phyloP scores from a whole-genome alignment of 2,797 vertebrate genomes.

The Philypnodon macrostomus region DNA sequence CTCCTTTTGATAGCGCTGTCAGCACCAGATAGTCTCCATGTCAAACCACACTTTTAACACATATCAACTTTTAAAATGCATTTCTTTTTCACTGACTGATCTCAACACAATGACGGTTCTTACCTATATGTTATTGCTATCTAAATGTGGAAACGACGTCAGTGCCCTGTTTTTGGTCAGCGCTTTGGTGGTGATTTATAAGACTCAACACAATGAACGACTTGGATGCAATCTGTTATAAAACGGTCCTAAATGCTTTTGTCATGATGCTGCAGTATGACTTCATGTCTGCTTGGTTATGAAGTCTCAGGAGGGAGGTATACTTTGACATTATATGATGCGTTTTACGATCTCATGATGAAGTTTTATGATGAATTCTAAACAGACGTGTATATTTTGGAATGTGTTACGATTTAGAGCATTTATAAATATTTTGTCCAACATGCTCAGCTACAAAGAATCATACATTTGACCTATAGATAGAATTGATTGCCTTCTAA shows the following conservation, averaged over 20 bases:
- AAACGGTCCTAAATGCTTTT: constrained; percentile 31
- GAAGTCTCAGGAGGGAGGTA: constrained; percentile 31
- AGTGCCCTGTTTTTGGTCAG: no score
- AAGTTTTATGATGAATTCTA: constrained; percentile 48
- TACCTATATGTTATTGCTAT: no score
- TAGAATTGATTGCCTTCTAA: no score
- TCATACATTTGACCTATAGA: no score
- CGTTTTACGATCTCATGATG: constrained; percentile 58
- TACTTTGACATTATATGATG: constrained; percentile 63
- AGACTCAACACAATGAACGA: no score
- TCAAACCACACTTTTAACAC: constrained; percentile 16
- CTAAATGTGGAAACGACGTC: no score
- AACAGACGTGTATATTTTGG: constrained; percentile 37
- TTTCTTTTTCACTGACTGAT: constrained; percentile 5
- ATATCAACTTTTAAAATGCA: neutral
- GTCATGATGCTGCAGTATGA: constrained; percentile 43
- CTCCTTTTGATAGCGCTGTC: constrained; percentile 28
- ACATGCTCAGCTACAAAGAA: no score
- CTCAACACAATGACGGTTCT: constrained; percentile 1
- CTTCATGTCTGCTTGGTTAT: constrained; percentile 58
- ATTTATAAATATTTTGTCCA: no score
- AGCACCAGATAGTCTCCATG: constrained; percentile 15
- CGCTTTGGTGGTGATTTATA: constrained; percentile 27
- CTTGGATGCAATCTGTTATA: no score
- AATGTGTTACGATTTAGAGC: no score